These are phyloP conservation scores for Syrista parreyssii DNA, from an alignment of 2,888 invertebrate genomes.

Conservation along the genomic window DNA sequence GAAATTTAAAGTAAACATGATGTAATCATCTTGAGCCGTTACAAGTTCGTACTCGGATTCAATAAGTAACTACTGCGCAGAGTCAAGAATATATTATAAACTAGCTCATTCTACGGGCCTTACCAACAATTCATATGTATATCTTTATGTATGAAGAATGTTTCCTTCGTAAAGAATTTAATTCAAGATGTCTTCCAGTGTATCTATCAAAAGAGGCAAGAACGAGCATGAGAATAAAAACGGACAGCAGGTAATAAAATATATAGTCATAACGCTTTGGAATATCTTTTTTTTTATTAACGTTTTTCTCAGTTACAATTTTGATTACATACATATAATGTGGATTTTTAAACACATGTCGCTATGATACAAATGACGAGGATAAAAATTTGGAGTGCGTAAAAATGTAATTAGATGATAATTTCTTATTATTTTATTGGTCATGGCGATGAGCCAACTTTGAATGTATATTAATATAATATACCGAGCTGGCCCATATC, in stretches of 20 bases:
- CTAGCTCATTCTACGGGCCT: background rate
- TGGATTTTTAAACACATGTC: constrained; percentile 63
- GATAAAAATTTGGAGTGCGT: constrained; percentile 65
- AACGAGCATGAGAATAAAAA: background rate
- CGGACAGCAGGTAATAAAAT: background rate
- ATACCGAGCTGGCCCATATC: constrained; percentile 60
- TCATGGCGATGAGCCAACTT: constrained; percentile 61
- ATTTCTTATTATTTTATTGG: constrained; percentile 61
- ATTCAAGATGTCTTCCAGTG: background rate
- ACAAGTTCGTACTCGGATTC: background rate
- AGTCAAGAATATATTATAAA: background rate
- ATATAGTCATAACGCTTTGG: background rate
- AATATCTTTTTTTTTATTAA: constrained; percentile 57
- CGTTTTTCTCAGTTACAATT: constrained; percentile 65
- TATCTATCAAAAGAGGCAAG: background rate
- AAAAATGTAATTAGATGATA: constrained; percentile 65
- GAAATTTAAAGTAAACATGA: background rate
- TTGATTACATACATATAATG: constrained; percentile 65
- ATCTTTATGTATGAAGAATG: no score
- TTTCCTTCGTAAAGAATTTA: background rate
- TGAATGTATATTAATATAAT: constrained; percentile 65
- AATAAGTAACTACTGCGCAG: background rate
- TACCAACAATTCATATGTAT: background rate
- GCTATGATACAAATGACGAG: constrained; percentile 64
- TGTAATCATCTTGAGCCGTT: background rate